A percentile compares a stretch with the other conserved stretches of the same genome.
Evolutionary conservation across 2,888 invertebrate species (phyloP).

Genomic region (Spodoptera exigua): DNA sequence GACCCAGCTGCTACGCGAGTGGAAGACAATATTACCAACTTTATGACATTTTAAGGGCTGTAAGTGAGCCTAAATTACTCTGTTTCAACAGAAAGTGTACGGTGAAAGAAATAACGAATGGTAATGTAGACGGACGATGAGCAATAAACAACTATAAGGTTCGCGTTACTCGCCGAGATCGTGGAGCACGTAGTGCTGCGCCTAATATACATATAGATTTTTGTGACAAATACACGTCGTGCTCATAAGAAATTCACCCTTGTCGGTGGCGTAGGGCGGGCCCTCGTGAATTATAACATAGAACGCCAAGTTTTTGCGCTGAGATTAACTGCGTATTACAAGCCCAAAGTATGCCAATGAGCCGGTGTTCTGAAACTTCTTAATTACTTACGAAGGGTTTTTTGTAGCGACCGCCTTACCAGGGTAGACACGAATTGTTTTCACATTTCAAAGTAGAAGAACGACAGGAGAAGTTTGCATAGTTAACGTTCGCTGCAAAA

Average conservation of each 20-base stretch:
- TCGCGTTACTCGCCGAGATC: slow-evolving; percentile 58
- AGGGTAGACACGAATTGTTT: slow-evolving; percentile 71
- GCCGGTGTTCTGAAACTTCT: slow-evolving; percentile 81
- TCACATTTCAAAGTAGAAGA: slow-evolving; percentile 67
- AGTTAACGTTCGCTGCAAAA: slow-evolving; percentile 66
- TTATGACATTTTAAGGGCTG: slow-evolving; percentile 72
- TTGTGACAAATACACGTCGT: slow-evolving; percentile 77
- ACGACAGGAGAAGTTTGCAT: slow-evolving; percentile 69
- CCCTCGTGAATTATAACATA: slow-evolving; percentile 82
- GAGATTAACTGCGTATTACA: slow-evolving; percentile 86
- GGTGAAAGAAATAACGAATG: slow-evolving; percentile 60
- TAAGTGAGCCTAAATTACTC: slow-evolving; percentile 66
- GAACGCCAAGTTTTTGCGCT: slow-evolving; percentile 80
- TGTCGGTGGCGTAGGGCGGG: slow-evolving; percentile 75
- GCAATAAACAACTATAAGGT: slow-evolving; percentile 65
- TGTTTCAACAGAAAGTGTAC: slow-evolving; percentile 62
- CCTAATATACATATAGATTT: slow-evolving; percentile 74
- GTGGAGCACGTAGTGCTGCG: slow-evolving; percentile 52
- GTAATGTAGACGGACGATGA: slow-evolving; percentile 58
- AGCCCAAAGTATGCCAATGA: slow-evolving; percentile 84
- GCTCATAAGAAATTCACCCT: slow-evolving; percentile 84
- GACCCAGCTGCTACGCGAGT: slow-evolving; percentile 70
- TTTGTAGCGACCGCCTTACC: slow-evolving; percentile 70
- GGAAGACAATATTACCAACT: slow-evolving; percentile 73
- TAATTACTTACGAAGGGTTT: slow-evolving; percentile 81